Evolutionary conservation across 2,888 invertebrate species (phyloP).

Genomic region (Pilophorus perplexus): DNA sequence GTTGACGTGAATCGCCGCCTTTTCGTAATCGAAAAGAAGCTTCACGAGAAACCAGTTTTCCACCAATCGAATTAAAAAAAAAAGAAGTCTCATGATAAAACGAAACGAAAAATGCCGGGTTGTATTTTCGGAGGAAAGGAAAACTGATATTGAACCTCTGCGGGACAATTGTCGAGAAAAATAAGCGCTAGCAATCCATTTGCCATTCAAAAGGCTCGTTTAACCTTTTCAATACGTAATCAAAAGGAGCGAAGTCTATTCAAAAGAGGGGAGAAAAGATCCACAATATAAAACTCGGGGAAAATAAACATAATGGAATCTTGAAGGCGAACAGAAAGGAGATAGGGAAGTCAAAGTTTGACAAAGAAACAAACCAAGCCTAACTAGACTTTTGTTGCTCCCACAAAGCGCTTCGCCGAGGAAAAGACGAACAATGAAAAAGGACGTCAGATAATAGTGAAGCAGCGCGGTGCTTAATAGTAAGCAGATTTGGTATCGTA

Average conservation of each 20-base stretch:
- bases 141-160: no score
- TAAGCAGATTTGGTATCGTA: slow-evolving; percentile 17
- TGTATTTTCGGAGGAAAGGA: no score
- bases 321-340: slow-evolving; percentile 38
- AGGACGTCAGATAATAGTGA: slow-evolving; percentile 32
- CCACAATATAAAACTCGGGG: slow-evolving; percentile 37
- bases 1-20: no score
- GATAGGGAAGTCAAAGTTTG: slow-evolving; percentile 41
- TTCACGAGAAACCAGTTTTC: no score
- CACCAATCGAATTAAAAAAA: no score
- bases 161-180: no score
- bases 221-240: slow-evolving; percentile 37
- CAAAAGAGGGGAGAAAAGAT: slow-evolving; percentile 28
- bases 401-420: slow-evolving; percentile 36
- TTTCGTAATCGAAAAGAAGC: no score
- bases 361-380: slow-evolving; percentile 46
- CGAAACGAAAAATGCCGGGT: no score
- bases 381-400: slow-evolving; percentile 45
- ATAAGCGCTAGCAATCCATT: slow-evolving; percentile 13
- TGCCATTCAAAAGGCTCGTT: slow-evolving; percentile 34
- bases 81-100: no score
- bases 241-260: slow-evolving; percentile 29
- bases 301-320: slow-evolving; percentile 44
- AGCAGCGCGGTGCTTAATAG: slow-evolving; percentile 29
- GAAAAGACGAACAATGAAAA: slow-evolving; percentile 36